Conservation (phyloP, 2,888 invertebrate species). For the Neocrepidodera transversa region DNA sequence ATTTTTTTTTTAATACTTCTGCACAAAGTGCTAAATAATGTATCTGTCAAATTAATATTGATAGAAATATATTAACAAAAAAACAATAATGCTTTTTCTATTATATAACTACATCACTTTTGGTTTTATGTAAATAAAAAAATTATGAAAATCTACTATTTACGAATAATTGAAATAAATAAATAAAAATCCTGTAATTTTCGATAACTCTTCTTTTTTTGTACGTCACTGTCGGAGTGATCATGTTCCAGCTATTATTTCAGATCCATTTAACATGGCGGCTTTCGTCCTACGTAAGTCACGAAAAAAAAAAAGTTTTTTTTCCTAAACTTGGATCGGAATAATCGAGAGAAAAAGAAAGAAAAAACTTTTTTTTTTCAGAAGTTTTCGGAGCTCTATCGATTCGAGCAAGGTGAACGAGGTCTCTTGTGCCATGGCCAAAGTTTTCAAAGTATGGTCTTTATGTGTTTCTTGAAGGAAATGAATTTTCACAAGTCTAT, state of each 20-base stretch:
- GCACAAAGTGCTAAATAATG: no score
- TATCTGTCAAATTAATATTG: no score
- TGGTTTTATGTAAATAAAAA: no score
- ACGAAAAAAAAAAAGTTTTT: conserved; percentile 50
- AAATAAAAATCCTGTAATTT: no score
- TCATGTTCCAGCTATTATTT: conserved; percentile 60
- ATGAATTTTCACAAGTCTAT: neutral
- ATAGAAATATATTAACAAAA: no score
- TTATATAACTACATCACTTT: no score
- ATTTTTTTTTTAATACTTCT: no score
- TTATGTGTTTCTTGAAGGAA: neutral
- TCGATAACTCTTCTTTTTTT: neutral
- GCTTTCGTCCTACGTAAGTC: conserved; percentile 49
- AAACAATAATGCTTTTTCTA: no score
- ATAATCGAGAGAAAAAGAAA: conserved; percentile 45
- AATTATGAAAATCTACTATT: no score
- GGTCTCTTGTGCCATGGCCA: conserved; percentile 5
- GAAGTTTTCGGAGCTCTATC: conserved; percentile 11
- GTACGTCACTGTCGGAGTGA: conserved; percentile 42
- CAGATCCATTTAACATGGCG: conserved; percentile 60
- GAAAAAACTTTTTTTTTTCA: conserved; percentile 1
- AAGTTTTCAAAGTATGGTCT: conserved; percentile 6
- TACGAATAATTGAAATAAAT: no score
- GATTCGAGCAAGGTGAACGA: conserved; percentile 9
- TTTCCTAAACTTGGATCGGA: conserved; percentile 32